Evolutionary conservation across 2,797 vertebrate genomes (phyloP).

Genomic region (Vultur gryphus): DNA sequence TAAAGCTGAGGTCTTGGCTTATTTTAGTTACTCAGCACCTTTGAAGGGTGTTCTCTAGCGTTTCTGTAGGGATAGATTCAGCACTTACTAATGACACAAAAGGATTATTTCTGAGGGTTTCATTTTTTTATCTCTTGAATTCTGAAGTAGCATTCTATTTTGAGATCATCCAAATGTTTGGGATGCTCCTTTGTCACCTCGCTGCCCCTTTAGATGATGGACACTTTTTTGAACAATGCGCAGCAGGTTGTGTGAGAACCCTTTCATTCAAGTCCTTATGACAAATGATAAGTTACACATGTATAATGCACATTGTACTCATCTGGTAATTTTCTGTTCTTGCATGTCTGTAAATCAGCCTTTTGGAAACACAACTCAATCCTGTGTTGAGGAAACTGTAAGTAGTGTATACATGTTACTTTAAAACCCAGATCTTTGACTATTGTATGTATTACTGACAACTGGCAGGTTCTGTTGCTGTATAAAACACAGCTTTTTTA

Average conservation of each 20-base stretch:
- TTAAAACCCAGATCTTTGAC: not conserved
- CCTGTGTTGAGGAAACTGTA: conserved; percentile 46
- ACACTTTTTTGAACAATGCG: not conserved
- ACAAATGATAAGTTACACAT: not conserved
- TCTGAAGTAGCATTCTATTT: not conserved
- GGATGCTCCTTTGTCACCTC: not conserved
- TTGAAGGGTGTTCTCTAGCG: not conserved
- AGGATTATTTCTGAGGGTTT: not conserved
- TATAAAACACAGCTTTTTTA: not conserved
- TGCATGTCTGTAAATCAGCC: conserved; percentile 22
- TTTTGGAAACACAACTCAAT: not conserved
- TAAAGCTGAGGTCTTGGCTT: not conserved
- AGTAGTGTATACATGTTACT: conserved; percentile 29
- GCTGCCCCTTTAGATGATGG: not conserved
- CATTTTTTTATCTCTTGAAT: not conserved
- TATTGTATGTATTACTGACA: not conserved
- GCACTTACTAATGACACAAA: not conserved
- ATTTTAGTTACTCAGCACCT: not conserved
- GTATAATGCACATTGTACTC: not conserved
- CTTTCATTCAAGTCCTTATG: not conserved
- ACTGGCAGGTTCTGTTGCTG: not conserved
- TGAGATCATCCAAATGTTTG: not conserved
- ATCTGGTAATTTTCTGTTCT: conserved; percentile 2
- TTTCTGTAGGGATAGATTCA: not conserved
- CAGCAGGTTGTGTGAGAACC: not conserved